Base-by-base conservation (phyloP, 2,797 vertebrate genomes). In the Cossypha niveicapilla region DNA sequence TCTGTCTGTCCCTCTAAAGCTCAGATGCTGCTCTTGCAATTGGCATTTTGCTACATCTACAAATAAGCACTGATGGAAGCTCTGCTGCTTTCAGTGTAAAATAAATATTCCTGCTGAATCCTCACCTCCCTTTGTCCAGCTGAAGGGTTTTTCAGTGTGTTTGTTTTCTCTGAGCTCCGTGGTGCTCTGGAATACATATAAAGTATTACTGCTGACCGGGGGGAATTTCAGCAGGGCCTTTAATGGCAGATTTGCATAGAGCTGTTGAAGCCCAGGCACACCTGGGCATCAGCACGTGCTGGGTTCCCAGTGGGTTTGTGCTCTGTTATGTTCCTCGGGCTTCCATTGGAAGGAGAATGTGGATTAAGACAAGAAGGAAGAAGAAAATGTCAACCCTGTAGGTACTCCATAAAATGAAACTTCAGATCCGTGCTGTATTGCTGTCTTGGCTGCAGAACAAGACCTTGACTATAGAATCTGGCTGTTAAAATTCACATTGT, bases 161-260 rank as follows among this genome's bases (percentile, higher is more conserved):
- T 88, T 95, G 76, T 90, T 91, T 88, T 86, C 89, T 70, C 77
- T 61, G 76, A 82, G 90, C 79, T 86, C 90, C 0, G 4, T 17
- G 53, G 62, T 88, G 94, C 86, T 96, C 79, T 51, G 93, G 90
- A 96, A 96, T 96, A 91, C 95, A 85, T 71, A 93, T 24, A 85
- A 81, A 92, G 87, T 84, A 80, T 96, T 94, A 87, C 41, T 11
- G 67, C 93, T 94, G 92, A 93, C 83, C 23, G 0, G 7, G 63
- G 95, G 92, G 92, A 96, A 94, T 94, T 93, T 75, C 79, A 80
- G 62, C 97, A 54, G 96, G 92, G 98, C 98, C 97, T 98, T 97
- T 97, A 97, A 98, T 97, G 96, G 97, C 75, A 72, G 97, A 98
- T 98, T 98, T 98, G 97, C 98, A 98, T 98, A 96, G 97, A 97